Evolutionary conservation across 2,797 vertebrate genomes (phyloP).

Genomic region (Oreochromis grahami): DNA sequence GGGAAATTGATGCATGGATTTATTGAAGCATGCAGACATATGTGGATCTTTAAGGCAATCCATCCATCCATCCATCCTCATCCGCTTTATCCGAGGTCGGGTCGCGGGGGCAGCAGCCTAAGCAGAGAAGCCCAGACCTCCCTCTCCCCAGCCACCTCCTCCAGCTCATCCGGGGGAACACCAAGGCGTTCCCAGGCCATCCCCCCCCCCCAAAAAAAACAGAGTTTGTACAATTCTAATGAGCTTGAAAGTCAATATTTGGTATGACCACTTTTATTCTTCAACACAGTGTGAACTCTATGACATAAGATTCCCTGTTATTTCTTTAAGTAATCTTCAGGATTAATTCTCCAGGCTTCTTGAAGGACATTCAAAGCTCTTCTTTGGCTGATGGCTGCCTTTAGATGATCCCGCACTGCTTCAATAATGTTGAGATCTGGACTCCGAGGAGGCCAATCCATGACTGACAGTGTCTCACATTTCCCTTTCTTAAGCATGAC

Average conservation of each 20-base stretch:
- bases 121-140: too few species aligned
- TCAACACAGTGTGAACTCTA: background rate
- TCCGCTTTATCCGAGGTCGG: too few species aligned
- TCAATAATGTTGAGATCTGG: background rate
- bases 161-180: too few species aligned
- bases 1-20: background rate
- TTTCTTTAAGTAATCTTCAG: background rate
- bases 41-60: background rate
- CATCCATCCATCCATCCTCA: too few species aligned
- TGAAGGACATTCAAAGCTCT: too few species aligned
- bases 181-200: too few species aligned
- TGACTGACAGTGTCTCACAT: background rate
- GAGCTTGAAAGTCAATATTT: background rate
- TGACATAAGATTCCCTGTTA: accelerated
- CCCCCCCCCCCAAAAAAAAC: too few species aligned
- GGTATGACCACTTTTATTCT: background rate
- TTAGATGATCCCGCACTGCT: background rate
- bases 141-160: too few species aligned
- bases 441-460: background rate
- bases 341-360: background rate
- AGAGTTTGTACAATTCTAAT: background rate
- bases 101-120: too few species aligned
- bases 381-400: background rate
- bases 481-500: background rate
- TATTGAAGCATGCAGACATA: background rate